These are phyloP conservation scores for Bufotes viridis DNA, from an alignment of 2,797 vertebrate genomes.

Conservation along the genomic window DNA sequence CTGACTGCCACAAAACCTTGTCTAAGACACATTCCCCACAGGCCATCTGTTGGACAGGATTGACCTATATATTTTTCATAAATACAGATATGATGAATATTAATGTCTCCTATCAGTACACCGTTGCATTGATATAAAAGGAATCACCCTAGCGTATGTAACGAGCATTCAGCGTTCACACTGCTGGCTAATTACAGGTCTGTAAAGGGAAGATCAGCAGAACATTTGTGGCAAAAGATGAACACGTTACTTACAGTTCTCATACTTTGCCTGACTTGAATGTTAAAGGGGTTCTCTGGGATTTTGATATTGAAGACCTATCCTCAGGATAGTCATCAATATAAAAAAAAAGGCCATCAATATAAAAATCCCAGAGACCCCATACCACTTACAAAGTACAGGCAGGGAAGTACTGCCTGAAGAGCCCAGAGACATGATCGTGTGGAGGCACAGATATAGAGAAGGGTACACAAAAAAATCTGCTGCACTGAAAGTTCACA, in stretches of 20 bases:
- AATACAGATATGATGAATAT: conserved; percentile 18
- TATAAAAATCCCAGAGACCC: no score
- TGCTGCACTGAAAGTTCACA: no score
- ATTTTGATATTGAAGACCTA: no score
- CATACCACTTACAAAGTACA: no score
- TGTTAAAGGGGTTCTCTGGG: no score
- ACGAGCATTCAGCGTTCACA: not conserved
- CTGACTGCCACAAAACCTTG: not conserved
- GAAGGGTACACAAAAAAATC: no score
- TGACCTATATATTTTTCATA: conserved; percentile 29
- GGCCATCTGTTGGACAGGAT: conserved; percentile 9
- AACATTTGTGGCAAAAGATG: not conserved
- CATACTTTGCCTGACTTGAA: no score
- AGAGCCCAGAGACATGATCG: no score
- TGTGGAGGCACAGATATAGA: no score
- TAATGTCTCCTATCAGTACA: not conserved
- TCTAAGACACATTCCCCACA: not conserved
- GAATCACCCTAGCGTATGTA: conserved; percentile 3
- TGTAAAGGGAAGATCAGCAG: not conserved
- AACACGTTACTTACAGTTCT: not conserved
- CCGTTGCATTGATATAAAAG: conserved; percentile 6
- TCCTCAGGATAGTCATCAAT: no score
- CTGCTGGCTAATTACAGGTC: conserved; percentile 12
- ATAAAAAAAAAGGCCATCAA: no score
- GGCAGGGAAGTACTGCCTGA: no score